These are phyloP conservation scores for Microctenopoma steveboyesi DNA, from an alignment of 2,797 vertebrate genomes.

Conservation along the genomic window DNA sequence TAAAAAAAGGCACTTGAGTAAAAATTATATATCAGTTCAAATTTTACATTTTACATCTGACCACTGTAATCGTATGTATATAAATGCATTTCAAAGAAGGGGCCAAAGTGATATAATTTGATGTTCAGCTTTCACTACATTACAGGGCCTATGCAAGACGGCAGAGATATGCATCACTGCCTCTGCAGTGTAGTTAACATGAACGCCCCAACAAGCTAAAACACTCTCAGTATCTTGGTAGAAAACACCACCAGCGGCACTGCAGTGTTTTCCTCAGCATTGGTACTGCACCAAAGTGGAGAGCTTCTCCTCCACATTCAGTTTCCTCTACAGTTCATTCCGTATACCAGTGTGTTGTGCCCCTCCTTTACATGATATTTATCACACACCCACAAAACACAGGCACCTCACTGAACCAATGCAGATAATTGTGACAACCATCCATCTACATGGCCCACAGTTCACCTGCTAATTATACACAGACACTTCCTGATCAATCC, in stretches of 20 bases:
- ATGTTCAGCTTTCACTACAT: conserved; percentile 26
- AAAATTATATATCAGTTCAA: background rate
- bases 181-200: conserved; percentile 79
- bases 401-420: conserved; percentile 7
- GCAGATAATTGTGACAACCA: conserved; percentile 27
- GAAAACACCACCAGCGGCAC: conserved; percentile 82
- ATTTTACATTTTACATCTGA: conserved; percentile 9
- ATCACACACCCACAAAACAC: conserved; percentile 18
- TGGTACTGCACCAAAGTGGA: conserved; percentile 83
- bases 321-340: conserved; percentile 46
- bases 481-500: conserved; percentile 23
- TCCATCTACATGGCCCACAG: conserved; percentile 13
- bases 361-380: conserved; percentile 17
- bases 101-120: background rate
- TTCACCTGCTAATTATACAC: conserved; percentile 23
- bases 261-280: conserved; percentile 83
- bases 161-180: conserved; percentile 72
- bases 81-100: conserved; percentile 1
- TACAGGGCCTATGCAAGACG: conserved; percentile 46
- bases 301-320: conserved; percentile 65
- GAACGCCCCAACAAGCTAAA: conserved; percentile 78
- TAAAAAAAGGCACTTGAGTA: background rate
- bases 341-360: conserved; percentile 29
- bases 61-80: background rate
- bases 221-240: conserved; percentile 73